These are phyloP conservation scores for Arion vulgaris DNA, from an alignment of 1,140 invertebrate genomes.

Conservation along the genomic window DNA sequence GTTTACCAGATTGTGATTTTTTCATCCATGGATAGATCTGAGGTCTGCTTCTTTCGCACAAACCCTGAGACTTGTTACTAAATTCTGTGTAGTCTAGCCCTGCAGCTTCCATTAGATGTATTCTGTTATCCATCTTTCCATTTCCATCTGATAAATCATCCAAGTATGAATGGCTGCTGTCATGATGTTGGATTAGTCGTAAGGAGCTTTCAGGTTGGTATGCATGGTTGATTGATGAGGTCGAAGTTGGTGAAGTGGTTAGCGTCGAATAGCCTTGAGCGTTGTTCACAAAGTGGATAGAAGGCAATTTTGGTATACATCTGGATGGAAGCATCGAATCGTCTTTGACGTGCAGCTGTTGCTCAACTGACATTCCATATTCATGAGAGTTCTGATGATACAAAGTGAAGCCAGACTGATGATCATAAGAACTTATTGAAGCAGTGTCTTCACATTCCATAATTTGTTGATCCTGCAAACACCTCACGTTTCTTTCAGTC, in stretches of 20 bases:
- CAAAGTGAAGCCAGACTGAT: background rate
- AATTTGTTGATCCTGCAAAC: background rate
- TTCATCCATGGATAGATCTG: constrained; percentile 12
- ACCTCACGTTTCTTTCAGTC: background rate
- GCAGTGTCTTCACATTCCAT: background rate
- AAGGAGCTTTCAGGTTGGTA: background rate
- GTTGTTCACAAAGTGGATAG: background rate
- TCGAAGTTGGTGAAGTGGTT: background rate
- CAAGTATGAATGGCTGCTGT: background rate
- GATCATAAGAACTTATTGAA: background rate
- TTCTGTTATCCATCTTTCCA: background rate
- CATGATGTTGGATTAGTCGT: background rate
- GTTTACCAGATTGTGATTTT: background rate
- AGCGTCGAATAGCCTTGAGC: background rate
- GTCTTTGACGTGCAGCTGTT: background rate
- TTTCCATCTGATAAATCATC: too few relatives aligned
- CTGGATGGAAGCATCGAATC: too few relatives aligned
- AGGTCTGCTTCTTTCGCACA: background rate
- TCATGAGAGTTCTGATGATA: background rate
- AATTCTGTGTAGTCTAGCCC: background rate
- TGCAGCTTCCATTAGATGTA: background rate
- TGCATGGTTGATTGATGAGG: background rate
- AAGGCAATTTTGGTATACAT: background rate
- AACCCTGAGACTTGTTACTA: background rate
- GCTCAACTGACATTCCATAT: background rate